These are phyloP conservation scores for Sepioteuthis lessoniana DNA, from an alignment of 2,888 invertebrate genomes.

Conservation along the genomic window DNA sequence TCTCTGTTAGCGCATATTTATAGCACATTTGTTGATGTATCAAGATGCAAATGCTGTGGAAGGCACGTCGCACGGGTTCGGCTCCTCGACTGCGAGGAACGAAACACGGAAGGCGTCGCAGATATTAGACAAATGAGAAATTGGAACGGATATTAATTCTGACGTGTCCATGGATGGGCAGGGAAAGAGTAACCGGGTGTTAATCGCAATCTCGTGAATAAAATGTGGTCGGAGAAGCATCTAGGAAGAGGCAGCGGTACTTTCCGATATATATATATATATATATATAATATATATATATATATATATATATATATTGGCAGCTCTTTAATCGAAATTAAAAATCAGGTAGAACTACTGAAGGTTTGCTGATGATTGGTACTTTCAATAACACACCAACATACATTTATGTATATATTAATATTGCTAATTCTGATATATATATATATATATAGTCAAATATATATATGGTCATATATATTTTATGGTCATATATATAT, in stretches of 20 bases:
- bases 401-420: too few relatives aligned
- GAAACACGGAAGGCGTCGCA: not conserved
- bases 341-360: too few relatives aligned
- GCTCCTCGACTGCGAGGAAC: not conserved
- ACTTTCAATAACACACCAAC: too few relatives aligned
- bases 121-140: not conserved
- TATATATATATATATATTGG: too few relatives aligned
- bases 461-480: too few relatives aligned
- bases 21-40: not conserved
- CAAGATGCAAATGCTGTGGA: not conserved
- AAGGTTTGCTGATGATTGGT: too few relatives aligned
- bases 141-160: not conserved
- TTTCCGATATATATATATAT: too few relatives aligned
- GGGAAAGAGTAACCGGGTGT: not conserved
- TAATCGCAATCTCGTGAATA: not conserved
- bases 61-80: not conserved
- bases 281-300: too few relatives aligned
- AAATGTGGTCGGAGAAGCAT: not conserved
- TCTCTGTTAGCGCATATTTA: not conserved
- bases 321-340: too few relatives aligned
- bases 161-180: not conserved
- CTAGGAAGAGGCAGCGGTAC: not conserved
- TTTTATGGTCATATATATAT: too few relatives aligned
- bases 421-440: too few relatives aligned
- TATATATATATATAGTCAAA: too few relatives aligned